These are phyloP conservation scores for Drosophila dives DNA, from an alignment of 2,888 invertebrate species.

Conservation along the genomic window DNA sequence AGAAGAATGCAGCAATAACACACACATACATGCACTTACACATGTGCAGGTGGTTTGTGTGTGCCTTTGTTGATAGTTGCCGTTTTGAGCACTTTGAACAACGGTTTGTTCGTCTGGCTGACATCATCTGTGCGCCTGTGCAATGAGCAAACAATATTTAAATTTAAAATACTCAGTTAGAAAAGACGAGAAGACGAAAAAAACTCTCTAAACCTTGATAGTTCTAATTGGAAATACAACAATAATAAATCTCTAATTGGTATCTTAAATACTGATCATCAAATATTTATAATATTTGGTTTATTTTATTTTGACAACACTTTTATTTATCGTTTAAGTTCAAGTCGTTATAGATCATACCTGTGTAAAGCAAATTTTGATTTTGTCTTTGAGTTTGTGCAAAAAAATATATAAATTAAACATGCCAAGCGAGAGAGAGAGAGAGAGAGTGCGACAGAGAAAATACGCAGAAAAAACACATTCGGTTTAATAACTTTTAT, in stretches of 20 bases:
- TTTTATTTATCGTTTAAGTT: neutral
- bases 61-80: conserved; percentile 33
- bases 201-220: neutral
- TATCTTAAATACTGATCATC: neutral
- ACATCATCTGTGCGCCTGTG: conserved; percentile 62
- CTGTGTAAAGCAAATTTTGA: neutral
- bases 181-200: conserved; percentile 2
- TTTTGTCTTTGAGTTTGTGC: neutral
- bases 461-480: neutral
- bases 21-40: neutral
- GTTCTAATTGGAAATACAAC: neutral
- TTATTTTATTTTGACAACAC: neutral
- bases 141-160: conserved; percentile 65
- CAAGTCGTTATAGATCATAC: neutral
- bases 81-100: conserved; percentile 26
- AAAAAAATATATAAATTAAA: conserved; percentile 7
- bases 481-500: too few relatives aligned
- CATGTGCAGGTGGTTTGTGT: conserved; percentile 46
- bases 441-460: too few relatives aligned
- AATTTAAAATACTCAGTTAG: conserved; percentile 52
- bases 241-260: conserved; percentile 2
- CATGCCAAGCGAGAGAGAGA: neutral
- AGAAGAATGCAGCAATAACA: conserved; percentile 14
- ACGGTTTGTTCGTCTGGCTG: conserved; percentile 21
- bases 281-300: neutral